phyloP scores from a whole-genome alignment of 92 coral and sea anemone genomes.

The Porites evermanni region DNA sequence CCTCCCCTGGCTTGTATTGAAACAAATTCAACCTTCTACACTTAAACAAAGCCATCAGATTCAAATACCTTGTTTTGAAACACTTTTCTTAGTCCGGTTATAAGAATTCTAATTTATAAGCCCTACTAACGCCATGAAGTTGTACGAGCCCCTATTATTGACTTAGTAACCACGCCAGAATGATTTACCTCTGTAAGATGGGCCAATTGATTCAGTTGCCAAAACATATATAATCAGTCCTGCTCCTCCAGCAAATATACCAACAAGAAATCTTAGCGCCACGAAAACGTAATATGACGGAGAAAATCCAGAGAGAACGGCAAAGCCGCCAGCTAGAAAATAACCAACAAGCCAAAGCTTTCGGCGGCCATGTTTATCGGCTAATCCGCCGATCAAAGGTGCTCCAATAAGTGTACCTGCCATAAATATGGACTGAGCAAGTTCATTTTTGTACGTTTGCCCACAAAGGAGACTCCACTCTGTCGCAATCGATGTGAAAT shows the following conservation, averaged over 20 bases:
- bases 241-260: conserved; percentile 81
- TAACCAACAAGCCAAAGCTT: conserved; percentile 65
- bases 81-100: no score
- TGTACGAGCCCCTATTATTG: background rate
- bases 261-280: conserved; percentile 73
- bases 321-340: conserved; percentile 40
- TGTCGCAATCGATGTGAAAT: conserved; percentile 87
- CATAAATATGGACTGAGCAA: conserved; percentile 87
- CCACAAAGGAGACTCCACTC: conserved; percentile 92
- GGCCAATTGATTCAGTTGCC: conserved; percentile 87
- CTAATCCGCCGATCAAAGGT: conserved; percentile 67
- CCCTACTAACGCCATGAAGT: no score
- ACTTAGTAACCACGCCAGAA: background rate
- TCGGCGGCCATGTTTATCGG: conserved; percentile 85
- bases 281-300: conserved; percentile 78
- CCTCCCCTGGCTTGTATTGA: background rate
- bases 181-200: conserved; percentile 79
- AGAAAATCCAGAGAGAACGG: conserved; percentile 79
- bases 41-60: no score
- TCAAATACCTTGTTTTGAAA: no score
- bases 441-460: conserved; percentile 80
- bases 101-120: no score
- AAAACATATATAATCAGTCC: conserved; percentile 76
- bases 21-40: no score
- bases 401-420: conserved; percentile 85